phyloP scores from a whole-genome alignment of 2,888 invertebrate genomes.

The Coelinius sp. region DNA sequence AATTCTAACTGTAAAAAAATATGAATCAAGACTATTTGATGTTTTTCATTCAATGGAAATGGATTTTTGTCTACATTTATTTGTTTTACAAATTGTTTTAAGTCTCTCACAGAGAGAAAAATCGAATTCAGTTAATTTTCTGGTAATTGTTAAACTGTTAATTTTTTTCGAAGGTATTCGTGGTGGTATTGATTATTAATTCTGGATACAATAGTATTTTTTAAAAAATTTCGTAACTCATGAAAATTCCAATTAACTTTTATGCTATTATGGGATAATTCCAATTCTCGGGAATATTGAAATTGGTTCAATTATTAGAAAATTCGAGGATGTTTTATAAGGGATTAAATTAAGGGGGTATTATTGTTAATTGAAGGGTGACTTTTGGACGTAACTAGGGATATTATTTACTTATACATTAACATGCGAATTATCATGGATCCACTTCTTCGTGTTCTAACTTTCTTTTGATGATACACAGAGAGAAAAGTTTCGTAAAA shows the following conservation, averaged over 20 bases:
- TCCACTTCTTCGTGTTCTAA: no score
- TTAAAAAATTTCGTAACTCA: not conserved
- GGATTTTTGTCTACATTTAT: not conserved
- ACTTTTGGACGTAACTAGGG: no score
- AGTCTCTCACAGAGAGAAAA: not conserved
- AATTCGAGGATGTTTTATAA: not conserved
- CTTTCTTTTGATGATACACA: no score
- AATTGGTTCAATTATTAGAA: slow-evolving; percentile 6
- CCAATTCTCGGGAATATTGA: not conserved
- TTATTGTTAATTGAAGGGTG: slow-evolving; percentile 9
- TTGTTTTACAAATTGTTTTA: not conserved
- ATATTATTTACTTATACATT: no score
- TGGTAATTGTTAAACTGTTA: not conserved
- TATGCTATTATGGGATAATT: not conserved
- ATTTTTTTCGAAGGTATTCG: not conserved
- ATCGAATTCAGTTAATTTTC: not conserved
- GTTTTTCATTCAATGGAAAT: not conserved
- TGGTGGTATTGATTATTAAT: slow-evolving; percentile 2
- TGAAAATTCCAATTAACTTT: slow-evolving; percentile 1
- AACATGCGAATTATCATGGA: no score
- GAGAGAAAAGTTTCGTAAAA: no score
- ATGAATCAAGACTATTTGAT: not conserved
- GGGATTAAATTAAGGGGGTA: no score
- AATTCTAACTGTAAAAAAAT: not conserved
- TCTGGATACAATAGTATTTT: not conserved